Base-by-base conservation (phyloP, 2,113 vertebrate species). In the Macheiramphus alcinus region DNA sequence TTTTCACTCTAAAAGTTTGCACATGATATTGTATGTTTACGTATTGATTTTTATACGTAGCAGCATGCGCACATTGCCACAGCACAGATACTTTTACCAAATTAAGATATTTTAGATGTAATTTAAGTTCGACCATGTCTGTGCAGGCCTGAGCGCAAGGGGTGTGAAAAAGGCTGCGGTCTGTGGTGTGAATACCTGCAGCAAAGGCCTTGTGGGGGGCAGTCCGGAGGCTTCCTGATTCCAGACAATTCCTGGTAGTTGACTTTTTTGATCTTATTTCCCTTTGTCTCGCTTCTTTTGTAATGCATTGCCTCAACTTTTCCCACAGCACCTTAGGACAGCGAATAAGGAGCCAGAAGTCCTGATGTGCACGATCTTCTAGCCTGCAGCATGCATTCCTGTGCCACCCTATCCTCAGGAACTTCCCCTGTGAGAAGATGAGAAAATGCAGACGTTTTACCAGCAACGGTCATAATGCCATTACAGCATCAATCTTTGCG, bases 201-300 rank as follows among this genome's bases (percentile, higher is more conserved):
- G 36, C 25, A 20, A 68, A 70, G 42, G 25, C 13, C 47, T 50
- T 38, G 29, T 32, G 38, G n/a, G 22, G 40, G 42, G 26, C 13
- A 43, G 50, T 16, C 1, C 0, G 12, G 66, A 66, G 32, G 58
- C 66, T 94, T 88, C 38, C 66, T 67, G 66, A 38, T 42, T 40
- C 19, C 1, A 42, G 31, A 7, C 12, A 4, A 14, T 62, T 16
- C 2, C 5, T 48, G 19, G 47, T 47, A 25, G 38, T 0, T 80
- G 14, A 6, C 13, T 18, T 10, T 34, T 55, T 56, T 27, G 7
- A 6, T 55, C 22, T 45, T 47, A 31, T 38, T 91, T 86, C 21
- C 6, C 18, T 8, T 15, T 73, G 6, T 52, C 29, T 50, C 1
- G 0, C 23, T 78, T 58, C 8, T 84, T 75, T 74, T 1, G 0